These are phyloP conservation scores for Pollenia angustigena DNA, from an alignment of 2,888 invertebrate genomes.

Conservation along the genomic window DNA sequence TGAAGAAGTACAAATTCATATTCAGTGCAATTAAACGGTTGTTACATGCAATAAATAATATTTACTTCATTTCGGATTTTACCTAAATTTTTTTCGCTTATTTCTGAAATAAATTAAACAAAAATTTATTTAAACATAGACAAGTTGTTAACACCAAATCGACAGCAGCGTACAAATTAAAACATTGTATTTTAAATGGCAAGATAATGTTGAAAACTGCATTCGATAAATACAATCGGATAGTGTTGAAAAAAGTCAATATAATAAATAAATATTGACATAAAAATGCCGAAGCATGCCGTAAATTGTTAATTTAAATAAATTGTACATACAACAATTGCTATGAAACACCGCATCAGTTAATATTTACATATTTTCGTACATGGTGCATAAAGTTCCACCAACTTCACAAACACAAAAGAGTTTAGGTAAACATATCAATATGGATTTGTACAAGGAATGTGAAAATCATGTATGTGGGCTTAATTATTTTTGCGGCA, in stretches of 20 bases:
- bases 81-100: not conserved
- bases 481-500: not conserved
- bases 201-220: no score
- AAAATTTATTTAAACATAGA: slow-evolving; percentile 2
- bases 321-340: slow-evolving; percentile 27
- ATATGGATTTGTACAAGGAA: not conserved
- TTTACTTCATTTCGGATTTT: not conserved
- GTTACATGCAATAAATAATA: not conserved
- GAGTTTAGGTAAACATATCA: slow-evolving; percentile 19
- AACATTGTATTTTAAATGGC: not conserved
- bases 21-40: slow-evolving; percentile 1
- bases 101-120: not conserved
- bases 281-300: slow-evolving; percentile 62
- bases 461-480: not conserved
- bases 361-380: not conserved
- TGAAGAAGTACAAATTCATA: no score
- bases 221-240: not conserved
- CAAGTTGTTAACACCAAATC: slow-evolving; percentile 32
- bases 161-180: not conserved
- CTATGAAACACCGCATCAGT: not conserved
- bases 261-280: slow-evolving; percentile 47
- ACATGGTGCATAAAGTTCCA: not conserved
- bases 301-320: slow-evolving; percentile 38
- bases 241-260: not conserved
- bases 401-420: not conserved